Evolutionary conservation across 1,140 invertebrate species (phyloP).

Genomic region (Olivierus martensii): DNA sequence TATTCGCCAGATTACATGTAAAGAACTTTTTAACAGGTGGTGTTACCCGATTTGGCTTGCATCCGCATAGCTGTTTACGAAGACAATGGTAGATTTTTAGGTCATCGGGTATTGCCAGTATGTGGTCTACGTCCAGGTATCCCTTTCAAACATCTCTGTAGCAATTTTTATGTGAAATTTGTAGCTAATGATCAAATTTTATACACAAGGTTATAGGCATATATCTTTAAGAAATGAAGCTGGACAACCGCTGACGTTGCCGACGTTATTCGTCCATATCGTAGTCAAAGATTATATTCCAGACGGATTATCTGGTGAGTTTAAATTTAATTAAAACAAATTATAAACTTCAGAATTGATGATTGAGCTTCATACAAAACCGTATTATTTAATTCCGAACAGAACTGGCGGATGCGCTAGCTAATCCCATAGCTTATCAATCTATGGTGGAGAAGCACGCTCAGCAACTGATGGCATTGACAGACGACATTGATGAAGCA

Average conservation of each 20-base stretch:
- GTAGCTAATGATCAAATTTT: not conserved
- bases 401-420: slow-evolving; percentile 89
- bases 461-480: slow-evolving; percentile 62
- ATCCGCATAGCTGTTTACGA: slow-evolving; percentile 93
- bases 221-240: slow-evolving; percentile 55
- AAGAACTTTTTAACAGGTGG: slow-evolving; percentile 39
- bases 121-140: slow-evolving; percentile 82
- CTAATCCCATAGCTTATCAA: slow-evolving; percentile 95
- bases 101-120: slow-evolving; percentile 89
- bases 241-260: slow-evolving; percentile 80
- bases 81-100: slow-evolving; percentile 81
- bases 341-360: not conserved
- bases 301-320: slow-evolving; percentile 53
- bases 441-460: slow-evolving; percentile 82
- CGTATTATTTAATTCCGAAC: no score
- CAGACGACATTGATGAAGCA: slow-evolving; percentile 12
- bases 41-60: slow-evolving; percentile 93
- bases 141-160: no score
- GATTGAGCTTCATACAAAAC: no score
- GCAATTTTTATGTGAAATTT: not conserved
- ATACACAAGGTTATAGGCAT: slow-evolving; percentile 38
- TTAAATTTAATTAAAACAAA: not conserved
- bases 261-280: slow-evolving; percentile 84
- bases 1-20: not conserved
- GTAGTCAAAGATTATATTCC: slow-evolving; percentile 95